These are phyloP conservation scores for Sebastolobus alascanus DNA, from an alignment of 2,797 vertebrate species.

Conservation along the genomic window DNA sequence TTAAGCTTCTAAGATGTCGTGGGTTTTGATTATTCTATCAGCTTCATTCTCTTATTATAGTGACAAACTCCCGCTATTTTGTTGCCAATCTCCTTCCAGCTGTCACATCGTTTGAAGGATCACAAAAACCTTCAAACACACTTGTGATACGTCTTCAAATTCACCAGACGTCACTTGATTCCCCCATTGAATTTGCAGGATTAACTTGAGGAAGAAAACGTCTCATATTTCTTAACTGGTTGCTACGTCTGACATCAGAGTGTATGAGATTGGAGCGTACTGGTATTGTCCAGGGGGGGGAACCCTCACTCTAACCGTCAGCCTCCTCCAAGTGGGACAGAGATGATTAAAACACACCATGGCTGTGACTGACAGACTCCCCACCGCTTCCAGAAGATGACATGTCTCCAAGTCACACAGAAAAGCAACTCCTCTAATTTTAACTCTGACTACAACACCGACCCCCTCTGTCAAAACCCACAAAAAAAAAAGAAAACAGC, in stretches of 20 bases:
- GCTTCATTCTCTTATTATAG: conserved; percentile 76
- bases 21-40: conserved; percentile 83
- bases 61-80: conserved; percentile 83
- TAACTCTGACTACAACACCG: conserved; percentile 81
- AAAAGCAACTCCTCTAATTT: conserved; percentile 85
- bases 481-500: conserved; percentile 71
- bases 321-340: conserved; percentile 84
- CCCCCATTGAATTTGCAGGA: conserved; percentile 81
- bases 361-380: conserved; percentile 86
- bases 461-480: conserved; percentile 81
- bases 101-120: conserved; percentile 82
- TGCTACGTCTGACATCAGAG: conserved; percentile 83
- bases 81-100: conserved; percentile 82
- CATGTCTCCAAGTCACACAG: conserved; percentile 81
- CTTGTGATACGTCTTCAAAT: conserved; percentile 78
- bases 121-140: conserved; percentile 80
- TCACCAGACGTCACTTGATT: conserved; percentile 79
- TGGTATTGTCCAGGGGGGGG: conserved; percentile 86
- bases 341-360: conserved; percentile 87
- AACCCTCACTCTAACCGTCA: conserved; percentile 86
- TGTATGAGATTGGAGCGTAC: conserved; percentile 72
- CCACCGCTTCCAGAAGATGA: conserved; percentile 81
- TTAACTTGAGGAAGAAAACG: conserved; percentile 80
- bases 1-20: conserved; percentile 81
- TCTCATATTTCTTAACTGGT: conserved; percentile 82